phyloP scores from a whole-genome alignment of 2,113 vertebrate species.

The Abramis brama region DNA sequence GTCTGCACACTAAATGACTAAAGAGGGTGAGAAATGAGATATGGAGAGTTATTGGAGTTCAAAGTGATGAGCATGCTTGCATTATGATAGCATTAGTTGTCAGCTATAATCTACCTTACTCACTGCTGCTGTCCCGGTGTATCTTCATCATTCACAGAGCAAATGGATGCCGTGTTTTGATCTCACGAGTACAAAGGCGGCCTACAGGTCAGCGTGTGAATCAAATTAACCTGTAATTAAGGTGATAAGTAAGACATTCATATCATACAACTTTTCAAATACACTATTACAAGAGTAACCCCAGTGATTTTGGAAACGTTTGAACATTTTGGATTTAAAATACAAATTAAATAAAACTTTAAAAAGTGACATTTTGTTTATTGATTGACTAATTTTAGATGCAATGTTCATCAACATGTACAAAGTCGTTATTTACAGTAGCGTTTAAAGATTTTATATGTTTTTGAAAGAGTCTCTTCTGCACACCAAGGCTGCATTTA shows the following conservation, averaged over 20 bases:
- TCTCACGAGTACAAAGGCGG: background rate
- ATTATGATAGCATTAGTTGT: conserved; percentile 10
- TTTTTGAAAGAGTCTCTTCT: background rate
- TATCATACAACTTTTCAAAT: background rate
- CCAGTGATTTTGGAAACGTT: background rate
- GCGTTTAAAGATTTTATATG: too few relatives aligned
- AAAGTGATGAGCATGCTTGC: conserved; percentile 34
- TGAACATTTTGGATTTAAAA: background rate
- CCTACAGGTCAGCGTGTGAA: background rate
- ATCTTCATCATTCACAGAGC: background rate
- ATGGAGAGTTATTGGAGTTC: conserved; percentile 32
- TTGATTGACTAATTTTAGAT: background rate
- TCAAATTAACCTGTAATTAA: conserved; percentile 13
- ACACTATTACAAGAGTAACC: background rate
- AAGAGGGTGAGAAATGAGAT: conserved; percentile 31
- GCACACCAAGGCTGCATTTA: background rate
- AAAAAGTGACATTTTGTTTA: background rate
- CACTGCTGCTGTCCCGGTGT: conserved; percentile 6
- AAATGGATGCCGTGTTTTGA: conserved; percentile 22
- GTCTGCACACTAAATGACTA: conserved; percentile 37
- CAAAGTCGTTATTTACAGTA: background rate
- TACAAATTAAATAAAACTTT: background rate
- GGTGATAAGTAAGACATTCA: background rate
- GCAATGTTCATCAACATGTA: background rate
- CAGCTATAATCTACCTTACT: conserved; percentile 32